Evolutionary conservation across 2,113 vertebrate species (phyloP).

Genomic region (Malurus alboscapulatus): DNA sequence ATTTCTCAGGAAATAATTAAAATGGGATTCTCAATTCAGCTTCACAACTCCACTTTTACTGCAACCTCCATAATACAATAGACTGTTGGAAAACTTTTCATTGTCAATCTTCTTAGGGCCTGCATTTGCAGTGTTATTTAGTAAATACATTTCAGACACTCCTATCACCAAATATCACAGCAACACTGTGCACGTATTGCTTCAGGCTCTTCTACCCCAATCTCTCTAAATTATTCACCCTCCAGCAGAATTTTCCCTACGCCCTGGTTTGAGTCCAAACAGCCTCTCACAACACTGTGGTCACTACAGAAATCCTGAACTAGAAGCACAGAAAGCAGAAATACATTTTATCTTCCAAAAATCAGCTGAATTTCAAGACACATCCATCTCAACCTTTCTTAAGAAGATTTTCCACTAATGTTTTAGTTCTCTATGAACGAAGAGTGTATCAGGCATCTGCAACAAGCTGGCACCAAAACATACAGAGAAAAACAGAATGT

Average conservation of each 20-base stretch:
- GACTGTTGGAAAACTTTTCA: not conserved
- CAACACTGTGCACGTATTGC: fast-evolving
- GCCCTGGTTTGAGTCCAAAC: not conserved
- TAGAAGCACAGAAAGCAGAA: not conserved
- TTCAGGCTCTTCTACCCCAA: not conserved
- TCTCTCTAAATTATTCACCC: not conserved
- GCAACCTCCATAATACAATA: not conserved
- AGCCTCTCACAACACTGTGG: not conserved
- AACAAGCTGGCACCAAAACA: not conserved
- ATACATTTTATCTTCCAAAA: not conserved
- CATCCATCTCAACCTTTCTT: not conserved
- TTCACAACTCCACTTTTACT: not conserved
- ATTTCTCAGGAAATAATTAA: constrained; percentile 21
- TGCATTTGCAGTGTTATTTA: not conserved
- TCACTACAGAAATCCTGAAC: not conserved
- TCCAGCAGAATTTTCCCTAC: not conserved
- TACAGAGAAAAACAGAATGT: not conserved
- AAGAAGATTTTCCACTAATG: not conserved
- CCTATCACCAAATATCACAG: not conserved
- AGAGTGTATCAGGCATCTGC: not conserved
- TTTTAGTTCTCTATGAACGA: not conserved
- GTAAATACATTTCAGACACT: not conserved
- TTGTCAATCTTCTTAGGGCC: not conserved
- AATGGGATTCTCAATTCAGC: not conserved
- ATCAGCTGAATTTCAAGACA: not conserved